These are phyloP conservation scores for Drosophila paranaensis DNA, from an alignment of 2,888 invertebrate genomes.

Conservation along the genomic window DNA sequence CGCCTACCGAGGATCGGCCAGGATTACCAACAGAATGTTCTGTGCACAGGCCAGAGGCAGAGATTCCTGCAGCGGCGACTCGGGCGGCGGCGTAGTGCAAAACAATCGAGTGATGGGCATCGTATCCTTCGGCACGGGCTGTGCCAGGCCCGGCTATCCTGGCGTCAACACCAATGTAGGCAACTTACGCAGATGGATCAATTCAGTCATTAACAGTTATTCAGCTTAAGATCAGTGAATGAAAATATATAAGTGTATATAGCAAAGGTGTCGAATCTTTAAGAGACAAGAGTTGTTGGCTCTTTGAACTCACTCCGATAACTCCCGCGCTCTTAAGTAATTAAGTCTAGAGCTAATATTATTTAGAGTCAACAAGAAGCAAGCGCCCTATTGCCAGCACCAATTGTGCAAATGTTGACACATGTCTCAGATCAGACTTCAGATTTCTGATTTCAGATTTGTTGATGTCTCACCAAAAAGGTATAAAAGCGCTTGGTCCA, in stretches of 20 bases:
- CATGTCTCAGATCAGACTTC: not conserved
- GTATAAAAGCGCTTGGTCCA: constrained; percentile 52
- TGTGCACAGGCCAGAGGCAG: constrained; percentile 52
- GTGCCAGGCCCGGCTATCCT: constrained; percentile 87
- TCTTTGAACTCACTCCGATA: not conserved
- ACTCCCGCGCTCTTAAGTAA: constrained; percentile 4
- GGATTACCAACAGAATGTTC: constrained; percentile 64
- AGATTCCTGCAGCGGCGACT: constrained; percentile 81
- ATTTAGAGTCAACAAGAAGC: constrained; percentile 16
- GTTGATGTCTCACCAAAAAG: not conserved
- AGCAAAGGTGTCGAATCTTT: not conserved
- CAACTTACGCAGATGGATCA: constrained; percentile 24
- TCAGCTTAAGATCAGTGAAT: not conserved
- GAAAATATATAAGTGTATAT: not conserved
- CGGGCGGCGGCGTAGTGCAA: constrained; percentile 68
- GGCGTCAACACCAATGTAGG: constrained; percentile 88
- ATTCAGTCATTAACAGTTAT: constrained; percentile 26
- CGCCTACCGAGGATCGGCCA: constrained; percentile 24
- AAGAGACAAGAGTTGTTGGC: not conserved
- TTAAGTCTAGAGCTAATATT: constrained; percentile 1
- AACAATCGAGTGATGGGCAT: constrained; percentile 86
- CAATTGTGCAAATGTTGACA: constrained; percentile 66
- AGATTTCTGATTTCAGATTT: constrained; percentile 49
- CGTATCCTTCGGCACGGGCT: constrained; percentile 86
- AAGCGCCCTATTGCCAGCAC: constrained; percentile 28